Conservation (phyloP, 2,797 vertebrate species). For the Sebastes melanostomus region DNA sequence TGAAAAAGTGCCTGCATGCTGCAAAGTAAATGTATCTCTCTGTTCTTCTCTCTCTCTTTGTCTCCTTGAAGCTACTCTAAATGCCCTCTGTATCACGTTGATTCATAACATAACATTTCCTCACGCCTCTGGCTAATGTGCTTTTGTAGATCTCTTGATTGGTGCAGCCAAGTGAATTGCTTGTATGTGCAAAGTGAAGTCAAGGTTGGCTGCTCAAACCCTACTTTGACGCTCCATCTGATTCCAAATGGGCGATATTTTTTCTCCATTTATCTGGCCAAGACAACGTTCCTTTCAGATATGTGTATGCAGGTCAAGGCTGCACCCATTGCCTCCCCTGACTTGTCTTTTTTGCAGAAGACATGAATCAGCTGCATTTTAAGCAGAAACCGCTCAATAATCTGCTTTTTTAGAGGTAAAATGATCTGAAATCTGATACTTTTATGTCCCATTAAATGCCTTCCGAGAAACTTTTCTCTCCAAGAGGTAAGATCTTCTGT, state of each 20-base stretch:
- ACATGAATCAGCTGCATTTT: background rate
- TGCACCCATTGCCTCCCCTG: background rate
- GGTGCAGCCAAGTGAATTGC: constrained; percentile 22
- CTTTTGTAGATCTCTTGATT: constrained; percentile 15
- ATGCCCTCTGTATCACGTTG: constrained; percentile 10
- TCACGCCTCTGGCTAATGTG: constrained; percentile 15
- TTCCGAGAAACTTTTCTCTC: constrained; percentile 80
- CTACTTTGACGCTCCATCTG: background rate
- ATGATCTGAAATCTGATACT: constrained; percentile 58
- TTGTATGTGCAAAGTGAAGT: constrained; percentile 33
- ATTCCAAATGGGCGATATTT: constrained; percentile 25
- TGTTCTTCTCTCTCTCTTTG: background rate
- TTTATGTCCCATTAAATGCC: constrained; percentile 82
- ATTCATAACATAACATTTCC: constrained; percentile 27
- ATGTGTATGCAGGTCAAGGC: background rate
- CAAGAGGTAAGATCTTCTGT: constrained; percentile 87
- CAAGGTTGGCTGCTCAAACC: constrained; percentile 15
- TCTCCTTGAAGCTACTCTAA: constrained; percentile 14
- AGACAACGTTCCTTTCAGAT: background rate
- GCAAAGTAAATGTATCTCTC: background rate
- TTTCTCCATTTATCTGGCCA: constrained; percentile 19
- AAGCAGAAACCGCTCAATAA: constrained; percentile 1
- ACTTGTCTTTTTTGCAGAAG: background rate
- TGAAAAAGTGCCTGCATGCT: background rate
- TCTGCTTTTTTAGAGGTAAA: constrained; percentile 1